These are phyloP conservation scores for Fopius arisanus DNA, from an alignment of 1,140 invertebrate genomes.

Conservation along the genomic window DNA sequence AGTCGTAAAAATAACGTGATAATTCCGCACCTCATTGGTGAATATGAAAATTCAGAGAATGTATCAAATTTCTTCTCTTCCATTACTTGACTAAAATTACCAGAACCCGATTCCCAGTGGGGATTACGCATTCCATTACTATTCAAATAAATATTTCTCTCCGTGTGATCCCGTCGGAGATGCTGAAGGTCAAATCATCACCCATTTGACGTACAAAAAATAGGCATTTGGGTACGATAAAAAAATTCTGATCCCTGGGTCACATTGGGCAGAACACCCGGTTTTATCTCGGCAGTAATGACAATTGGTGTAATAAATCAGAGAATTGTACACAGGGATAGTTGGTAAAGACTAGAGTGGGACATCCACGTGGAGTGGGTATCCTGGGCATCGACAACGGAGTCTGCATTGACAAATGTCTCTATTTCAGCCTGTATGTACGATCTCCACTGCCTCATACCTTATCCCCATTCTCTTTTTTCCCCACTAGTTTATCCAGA, in stretches of 20 bases:
- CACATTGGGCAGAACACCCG: conserved; percentile 37
- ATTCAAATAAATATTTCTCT: too few species aligned
- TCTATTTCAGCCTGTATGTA: conserved; percentile 33
- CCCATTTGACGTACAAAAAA: conserved; percentile 17
- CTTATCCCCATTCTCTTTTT: neutral
- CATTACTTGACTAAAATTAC: too few species aligned
- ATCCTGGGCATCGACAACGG: conserved; percentile 11
- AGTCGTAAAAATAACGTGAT: too few species aligned
- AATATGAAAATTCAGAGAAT: too few species aligned
- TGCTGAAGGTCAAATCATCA: conserved; percentile 24
- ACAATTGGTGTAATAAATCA: conserved; percentile 40
- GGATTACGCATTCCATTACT: too few species aligned
- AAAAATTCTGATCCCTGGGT: conserved; percentile 11
- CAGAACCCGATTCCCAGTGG: too few species aligned
- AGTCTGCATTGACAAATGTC: conserved; percentile 37
- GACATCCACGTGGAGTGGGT: neutral
- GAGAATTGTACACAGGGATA: neutral
- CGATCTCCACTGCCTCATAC: neutral
- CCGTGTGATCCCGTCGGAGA: neutral
- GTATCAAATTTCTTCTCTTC: too few species aligned
- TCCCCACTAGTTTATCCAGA: neutral
- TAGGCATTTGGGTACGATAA: too few species aligned
- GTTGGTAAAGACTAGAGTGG: neutral
- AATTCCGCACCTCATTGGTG: too few species aligned
- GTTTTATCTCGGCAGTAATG: conserved; percentile 37